A percentile compares a stretch with the other conserved stretches of the same genome.
phyloP scores from a whole-genome alignment of 2,797 vertebrate species.

The Botia kubotai region DNA sequence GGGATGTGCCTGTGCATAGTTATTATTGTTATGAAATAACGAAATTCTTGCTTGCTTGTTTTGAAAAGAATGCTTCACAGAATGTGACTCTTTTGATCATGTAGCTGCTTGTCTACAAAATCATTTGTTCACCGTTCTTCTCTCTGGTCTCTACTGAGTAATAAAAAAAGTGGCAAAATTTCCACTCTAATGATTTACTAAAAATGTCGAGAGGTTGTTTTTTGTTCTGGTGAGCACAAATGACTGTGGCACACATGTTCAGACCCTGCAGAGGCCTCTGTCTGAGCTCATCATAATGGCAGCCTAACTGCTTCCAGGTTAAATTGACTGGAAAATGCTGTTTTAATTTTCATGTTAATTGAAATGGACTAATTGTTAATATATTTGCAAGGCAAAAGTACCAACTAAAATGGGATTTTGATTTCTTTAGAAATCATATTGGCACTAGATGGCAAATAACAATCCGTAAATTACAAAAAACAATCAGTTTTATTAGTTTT shows the following conservation, averaged over 20 bases:
- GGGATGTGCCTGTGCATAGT: background rate
- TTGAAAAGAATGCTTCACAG: background rate
- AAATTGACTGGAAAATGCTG: conserved; percentile 98
- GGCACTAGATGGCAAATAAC: conserved; percentile 65
- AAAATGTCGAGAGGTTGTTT: conserved; percentile 38
- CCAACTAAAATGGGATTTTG: conserved; percentile 71
- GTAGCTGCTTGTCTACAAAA: background rate
- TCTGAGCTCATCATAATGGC: conserved; percentile 79
- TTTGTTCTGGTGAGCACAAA: conserved; percentile 32
- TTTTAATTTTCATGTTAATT: conserved; percentile 98
- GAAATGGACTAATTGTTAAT: conserved; percentile 97
- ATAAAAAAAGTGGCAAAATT: conserved; percentile 14
- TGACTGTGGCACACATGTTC: conserved; percentile 43
- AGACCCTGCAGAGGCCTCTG: conserved; percentile 54
- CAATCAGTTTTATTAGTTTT: conserved; percentile 20
- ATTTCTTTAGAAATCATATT: conserved; percentile 72
- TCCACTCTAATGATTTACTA: conserved; percentile 7
- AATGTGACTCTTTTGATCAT: conserved; percentile 4
- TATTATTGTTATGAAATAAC: no score
- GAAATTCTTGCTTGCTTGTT: background rate
- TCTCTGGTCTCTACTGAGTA: background rate
- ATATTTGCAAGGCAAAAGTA: conserved; percentile 81
- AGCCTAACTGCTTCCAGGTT: conserved; percentile 86
- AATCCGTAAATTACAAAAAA: conserved; percentile 26
- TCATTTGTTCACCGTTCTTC: background rate